These are phyloP conservation scores for Heterotis niloticus DNA, from an alignment of 2,113 vertebrate species.

Conservation along the genomic window DNA sequence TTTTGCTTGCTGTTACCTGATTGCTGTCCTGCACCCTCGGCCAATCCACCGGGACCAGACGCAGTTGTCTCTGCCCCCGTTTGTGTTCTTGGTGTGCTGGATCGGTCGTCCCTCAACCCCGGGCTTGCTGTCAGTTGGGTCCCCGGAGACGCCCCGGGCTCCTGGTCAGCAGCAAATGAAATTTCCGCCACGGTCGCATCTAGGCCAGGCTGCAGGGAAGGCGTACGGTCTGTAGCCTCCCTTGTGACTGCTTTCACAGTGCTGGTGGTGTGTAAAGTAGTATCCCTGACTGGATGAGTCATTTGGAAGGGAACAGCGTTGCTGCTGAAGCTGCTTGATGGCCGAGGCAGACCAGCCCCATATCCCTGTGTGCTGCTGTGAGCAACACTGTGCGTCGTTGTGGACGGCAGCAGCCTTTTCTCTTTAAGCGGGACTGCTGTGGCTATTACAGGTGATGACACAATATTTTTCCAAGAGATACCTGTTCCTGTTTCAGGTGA, in stretches of 20 bases:
- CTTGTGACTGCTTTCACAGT: background rate
- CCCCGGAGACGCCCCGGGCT: background rate
- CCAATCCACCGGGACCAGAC: background rate
- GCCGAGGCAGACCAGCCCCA: constrained; percentile 44
- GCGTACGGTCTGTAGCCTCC: background rate
- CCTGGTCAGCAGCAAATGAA: constrained; percentile 3
- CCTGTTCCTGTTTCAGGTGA: constrained; percentile 36
- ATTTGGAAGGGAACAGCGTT: constrained; percentile 39
- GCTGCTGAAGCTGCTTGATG: constrained; percentile 38
- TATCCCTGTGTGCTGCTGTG: background rate
- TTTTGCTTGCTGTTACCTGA: background rate
- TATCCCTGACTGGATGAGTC: constrained; percentile 20
- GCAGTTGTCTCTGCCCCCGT: background rate
- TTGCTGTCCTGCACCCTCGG: background rate
- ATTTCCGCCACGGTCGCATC: background rate
- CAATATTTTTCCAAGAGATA: constrained; percentile 31
- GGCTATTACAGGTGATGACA: constrained; percentile 41
- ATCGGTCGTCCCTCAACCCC: background rate
- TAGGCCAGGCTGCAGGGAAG: background rate
- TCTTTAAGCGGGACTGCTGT: constrained; percentile 38
- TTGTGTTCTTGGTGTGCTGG: background rate
- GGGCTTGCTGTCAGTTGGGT: background rate
- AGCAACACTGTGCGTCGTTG: constrained; percentile 32
- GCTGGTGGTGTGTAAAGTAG: background rate
- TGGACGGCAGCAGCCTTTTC: constrained; percentile 38